Evolutionary conservation across 1,140 invertebrate species (phyloP).

Genomic region (Paralvinella palmiformis): DNA sequence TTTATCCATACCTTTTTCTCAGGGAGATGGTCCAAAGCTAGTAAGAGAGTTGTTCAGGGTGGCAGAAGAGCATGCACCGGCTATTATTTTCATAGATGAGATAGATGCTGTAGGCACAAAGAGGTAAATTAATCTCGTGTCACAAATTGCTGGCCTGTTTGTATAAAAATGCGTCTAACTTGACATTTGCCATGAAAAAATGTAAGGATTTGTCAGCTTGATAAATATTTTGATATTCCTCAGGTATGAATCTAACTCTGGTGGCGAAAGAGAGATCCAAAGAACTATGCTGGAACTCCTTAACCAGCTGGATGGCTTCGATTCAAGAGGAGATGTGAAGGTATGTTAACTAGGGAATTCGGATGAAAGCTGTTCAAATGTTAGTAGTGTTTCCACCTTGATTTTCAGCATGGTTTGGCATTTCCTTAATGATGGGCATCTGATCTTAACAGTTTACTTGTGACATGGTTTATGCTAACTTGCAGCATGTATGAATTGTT

Average conservation of each 20-base stretch:
- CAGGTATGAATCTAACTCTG: conserved; percentile 96
- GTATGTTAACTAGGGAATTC: conserved; percentile 48
- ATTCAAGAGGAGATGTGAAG: conserved; percentile 92
- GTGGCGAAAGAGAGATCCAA: conserved; percentile 98
- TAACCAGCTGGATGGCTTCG: conserved; percentile 98
- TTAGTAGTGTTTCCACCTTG: no score
- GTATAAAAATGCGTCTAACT: background rate
- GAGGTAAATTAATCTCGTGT: conserved; percentile 50
- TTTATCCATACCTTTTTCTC: conserved; percentile 14
- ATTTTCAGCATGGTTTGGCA: no score
- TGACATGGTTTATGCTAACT: no score
- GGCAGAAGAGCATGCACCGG: conserved; percentile 98
- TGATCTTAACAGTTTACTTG: no score
- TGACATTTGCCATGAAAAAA: background rate
- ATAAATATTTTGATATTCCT: no score
- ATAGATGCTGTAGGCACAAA: conserved; percentile 99
- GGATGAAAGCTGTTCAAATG: no score
- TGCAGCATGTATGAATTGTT: no score
- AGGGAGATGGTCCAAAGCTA: conserved; percentile 92
- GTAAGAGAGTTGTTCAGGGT: conserved; percentile 96
- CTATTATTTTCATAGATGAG: conserved; percentile 99
- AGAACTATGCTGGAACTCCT: conserved; percentile 98
- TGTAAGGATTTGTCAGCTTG: background rate
- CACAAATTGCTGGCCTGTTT: no score
- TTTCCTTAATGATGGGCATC: no score